phyloP scores from a whole-genome alignment of 53 echinoderm and acorn worm species.

The Luidia sarsii region DNA sequence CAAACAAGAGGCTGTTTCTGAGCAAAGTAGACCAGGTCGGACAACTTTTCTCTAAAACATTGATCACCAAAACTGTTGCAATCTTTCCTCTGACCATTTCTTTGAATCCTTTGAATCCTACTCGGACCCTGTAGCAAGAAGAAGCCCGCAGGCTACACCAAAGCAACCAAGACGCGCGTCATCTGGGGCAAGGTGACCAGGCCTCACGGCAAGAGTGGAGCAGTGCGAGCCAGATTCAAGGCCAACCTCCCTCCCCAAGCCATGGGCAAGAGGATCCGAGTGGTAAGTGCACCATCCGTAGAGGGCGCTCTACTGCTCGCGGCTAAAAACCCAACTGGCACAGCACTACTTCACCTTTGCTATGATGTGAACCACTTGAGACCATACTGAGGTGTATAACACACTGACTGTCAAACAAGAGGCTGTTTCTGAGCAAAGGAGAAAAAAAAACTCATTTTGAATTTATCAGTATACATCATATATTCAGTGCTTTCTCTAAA shows the following conservation, averaged over 20 bases:
- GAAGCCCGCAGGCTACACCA: conserved; percentile 76
- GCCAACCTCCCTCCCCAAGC: conserved; percentile 94
- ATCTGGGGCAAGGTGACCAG: conserved; percentile 97
- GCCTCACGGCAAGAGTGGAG: conserved; percentile 92
- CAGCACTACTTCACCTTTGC: not conserved
- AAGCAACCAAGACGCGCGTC: conserved; percentile 84
- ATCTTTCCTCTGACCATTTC: not conserved
- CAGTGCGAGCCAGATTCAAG: conserved; percentile 94
- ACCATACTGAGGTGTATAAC: conserved; percentile 24
- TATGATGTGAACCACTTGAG: conserved; percentile 3
- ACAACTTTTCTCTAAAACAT: no score
- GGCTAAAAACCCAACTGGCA: no score
- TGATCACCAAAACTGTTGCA: no score
- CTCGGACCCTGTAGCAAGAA: conserved; percentile 66
- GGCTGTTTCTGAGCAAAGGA: conserved; percentile 14
- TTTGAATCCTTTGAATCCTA: not conserved
- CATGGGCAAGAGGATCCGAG: conserved; percentile 95
- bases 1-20: conserved; percentile 30
- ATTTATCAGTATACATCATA: no score
- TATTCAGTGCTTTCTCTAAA: no score
- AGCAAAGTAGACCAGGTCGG: no score
- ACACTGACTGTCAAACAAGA: conserved; percentile 43
- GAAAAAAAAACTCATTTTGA: no score
- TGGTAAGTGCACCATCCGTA: conserved; percentile 64
- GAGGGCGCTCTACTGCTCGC: no score